These are phyloP conservation scores for Acheta domesticus DNA, from an alignment of 2,888 invertebrate species.

Conservation along the genomic window DNA sequence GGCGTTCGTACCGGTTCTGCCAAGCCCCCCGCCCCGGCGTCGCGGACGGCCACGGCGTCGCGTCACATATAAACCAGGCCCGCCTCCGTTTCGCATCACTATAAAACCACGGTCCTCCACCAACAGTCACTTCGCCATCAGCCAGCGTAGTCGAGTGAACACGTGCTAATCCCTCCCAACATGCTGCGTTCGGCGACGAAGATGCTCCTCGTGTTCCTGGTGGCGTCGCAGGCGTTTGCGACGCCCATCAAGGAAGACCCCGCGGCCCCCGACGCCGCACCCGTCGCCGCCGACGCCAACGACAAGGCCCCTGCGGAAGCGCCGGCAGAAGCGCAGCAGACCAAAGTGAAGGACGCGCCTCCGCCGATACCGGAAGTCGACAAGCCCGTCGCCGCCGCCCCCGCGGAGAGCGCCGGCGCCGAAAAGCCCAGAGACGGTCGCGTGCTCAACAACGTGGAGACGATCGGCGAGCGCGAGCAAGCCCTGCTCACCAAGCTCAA, in stretches of 20 bases:
- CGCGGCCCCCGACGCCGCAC: neutral
- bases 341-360: neutral
- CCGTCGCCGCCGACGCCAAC: neutral
- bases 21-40: neutral
- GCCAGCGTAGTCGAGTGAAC: neutral
- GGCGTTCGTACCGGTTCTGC: neutral
- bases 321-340: neutral
- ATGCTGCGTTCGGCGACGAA: neutral
- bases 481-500: constrained; percentile 70
- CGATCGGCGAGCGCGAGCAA: constrained; percentile 54
- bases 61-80: constrained; percentile 10
- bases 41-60: neutral
- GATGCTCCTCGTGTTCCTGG: neutral
- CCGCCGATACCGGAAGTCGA: neutral
- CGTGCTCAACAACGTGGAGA: constrained; percentile 28
- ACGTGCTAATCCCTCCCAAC: neutral
- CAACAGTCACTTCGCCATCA: neutral
- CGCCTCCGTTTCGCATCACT: neutral
- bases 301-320: neutral
- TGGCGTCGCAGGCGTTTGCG: neutral
- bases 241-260: neutral
- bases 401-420: neutral
- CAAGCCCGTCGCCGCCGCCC: neutral
- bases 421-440: neutral
- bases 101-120: neutral